Evolutionary conservation across 1,140 invertebrate species (phyloP).

Genomic region (Drosophila littoralis): DNA sequence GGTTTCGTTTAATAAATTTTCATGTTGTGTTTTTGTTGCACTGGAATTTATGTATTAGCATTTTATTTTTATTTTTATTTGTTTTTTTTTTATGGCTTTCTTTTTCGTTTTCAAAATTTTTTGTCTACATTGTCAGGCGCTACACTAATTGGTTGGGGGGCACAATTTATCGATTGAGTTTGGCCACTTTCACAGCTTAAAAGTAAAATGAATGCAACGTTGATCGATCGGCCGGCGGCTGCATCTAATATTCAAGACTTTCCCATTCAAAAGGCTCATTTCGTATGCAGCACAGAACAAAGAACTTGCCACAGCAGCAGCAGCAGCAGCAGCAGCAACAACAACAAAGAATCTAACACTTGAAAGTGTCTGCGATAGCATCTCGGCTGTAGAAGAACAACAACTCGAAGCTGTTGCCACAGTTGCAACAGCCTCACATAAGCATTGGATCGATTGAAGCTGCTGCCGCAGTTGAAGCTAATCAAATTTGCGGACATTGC

Average conservation of each 20-base stretch:
- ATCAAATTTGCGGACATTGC: slow-evolving; percentile 67
- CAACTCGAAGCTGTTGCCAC: slow-evolving; percentile 21
- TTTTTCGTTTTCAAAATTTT: slow-evolving; percentile 26
- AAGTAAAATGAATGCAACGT: slow-evolving; percentile 28
- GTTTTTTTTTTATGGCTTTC: slow-evolving; percentile 34
- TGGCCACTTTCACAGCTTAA: slow-evolving; percentile 41
- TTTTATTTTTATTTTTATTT: slow-evolving; percentile 24
- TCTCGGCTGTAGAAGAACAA: slow-evolving; percentile 12
- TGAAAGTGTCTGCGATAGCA: slow-evolving; percentile 29
- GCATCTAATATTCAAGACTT: slow-evolving; percentile 28
- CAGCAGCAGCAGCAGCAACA: not conserved
- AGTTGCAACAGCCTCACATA: slow-evolving; percentile 46
- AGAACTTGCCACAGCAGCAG: slow-evolving; percentile 7
- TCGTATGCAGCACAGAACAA: slow-evolving; percentile 49
- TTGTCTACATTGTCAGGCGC: slow-evolving; percentile 37
- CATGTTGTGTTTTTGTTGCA: slow-evolving; percentile 27
- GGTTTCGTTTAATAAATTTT: slow-evolving; percentile 42
- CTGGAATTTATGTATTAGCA: slow-evolving; percentile 20
- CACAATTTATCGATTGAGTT: slow-evolving; percentile 27
- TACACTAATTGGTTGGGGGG: slow-evolving; percentile 22
- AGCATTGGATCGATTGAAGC: slow-evolving; percentile 50
- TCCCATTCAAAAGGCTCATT: slow-evolving; percentile 36
- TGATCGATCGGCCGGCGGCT: slow-evolving; percentile 33
- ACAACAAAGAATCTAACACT: slow-evolving; percentile 37
- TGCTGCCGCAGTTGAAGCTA: slow-evolving; percentile 27